Percentiles rank a stretch among this genome's conserved stretches.
These are phyloP conservation scores for Melolontha melolontha DNA, from an alignment of 2,888 invertebrate genomes.

Conservation along the genomic window DNA sequence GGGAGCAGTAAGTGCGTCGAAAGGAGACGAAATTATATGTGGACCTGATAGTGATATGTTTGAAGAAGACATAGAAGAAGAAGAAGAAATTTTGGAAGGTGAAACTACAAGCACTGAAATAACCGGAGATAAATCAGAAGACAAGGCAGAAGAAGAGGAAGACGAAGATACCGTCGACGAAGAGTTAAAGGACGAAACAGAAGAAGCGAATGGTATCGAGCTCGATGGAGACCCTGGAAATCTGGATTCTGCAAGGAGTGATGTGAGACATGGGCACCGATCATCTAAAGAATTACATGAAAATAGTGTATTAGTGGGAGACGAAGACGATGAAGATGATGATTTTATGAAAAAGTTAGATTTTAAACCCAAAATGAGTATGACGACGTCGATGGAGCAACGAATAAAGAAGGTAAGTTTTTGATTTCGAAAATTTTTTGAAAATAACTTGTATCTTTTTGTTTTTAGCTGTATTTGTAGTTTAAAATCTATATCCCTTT, in stretches of 20 bases:
- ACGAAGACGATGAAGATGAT: conserved; percentile 22
- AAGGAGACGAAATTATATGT: too few species aligned
- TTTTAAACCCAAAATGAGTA: conserved; percentile 30
- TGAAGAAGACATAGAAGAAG: too few species aligned
- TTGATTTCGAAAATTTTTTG: background rate
- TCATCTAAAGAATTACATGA: background rate
- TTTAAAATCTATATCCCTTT: too few species aligned
- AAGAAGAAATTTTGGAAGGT: too few species aligned
- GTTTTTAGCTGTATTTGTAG: too few species aligned
- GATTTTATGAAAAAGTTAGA: conserved; percentile 42
- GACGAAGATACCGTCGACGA: background rate
- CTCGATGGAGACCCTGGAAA: background rate
- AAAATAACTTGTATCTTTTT: too few species aligned
- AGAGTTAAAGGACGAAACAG: background rate
- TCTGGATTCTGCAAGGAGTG: background rate
- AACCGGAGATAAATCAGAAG: background rate
- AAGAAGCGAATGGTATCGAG: background rate
- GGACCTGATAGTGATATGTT: too few species aligned
- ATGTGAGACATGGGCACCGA: background rate
- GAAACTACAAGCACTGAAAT: too few species aligned
- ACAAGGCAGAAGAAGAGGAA: background rate
- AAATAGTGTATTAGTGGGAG: background rate
- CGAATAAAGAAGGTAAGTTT: conserved; percentile 39
- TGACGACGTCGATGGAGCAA: conserved; percentile 38
- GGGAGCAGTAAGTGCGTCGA: too few species aligned